These are phyloP conservation scores for Pelodytes ibericus DNA, from an alignment of 2,797 vertebrate species.

Conservation along the genomic window DNA sequence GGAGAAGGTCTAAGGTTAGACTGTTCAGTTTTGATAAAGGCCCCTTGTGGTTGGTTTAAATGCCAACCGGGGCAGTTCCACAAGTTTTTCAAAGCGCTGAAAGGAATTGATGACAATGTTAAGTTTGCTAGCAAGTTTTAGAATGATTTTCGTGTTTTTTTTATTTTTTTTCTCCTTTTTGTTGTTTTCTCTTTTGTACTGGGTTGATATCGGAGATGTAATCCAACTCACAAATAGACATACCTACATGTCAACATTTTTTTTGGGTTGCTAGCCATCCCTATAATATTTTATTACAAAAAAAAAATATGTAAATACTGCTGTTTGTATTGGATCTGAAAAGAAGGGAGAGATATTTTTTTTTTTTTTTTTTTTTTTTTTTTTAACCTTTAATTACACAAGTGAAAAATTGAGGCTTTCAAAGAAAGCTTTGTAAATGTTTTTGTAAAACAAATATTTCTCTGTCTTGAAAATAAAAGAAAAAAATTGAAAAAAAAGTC, in stretches of 20 bases:
- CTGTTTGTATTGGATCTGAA: conserved; percentile 35
- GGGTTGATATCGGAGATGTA: neutral
- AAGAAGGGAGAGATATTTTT: conserved; percentile 13
- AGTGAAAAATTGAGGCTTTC: conserved; percentile 30
- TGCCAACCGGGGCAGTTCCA: too few relatives aligned
- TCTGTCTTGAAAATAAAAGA: conserved; percentile 47
- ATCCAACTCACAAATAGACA: too few relatives aligned
- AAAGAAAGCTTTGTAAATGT: conserved; percentile 44
- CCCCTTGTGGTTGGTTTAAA: too few relatives aligned
- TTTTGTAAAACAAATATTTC: conserved; percentile 43
- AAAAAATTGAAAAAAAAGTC: too few relatives aligned
- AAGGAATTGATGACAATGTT: too few relatives aligned
- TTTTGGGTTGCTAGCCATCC: neutral
- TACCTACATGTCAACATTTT: neutral
- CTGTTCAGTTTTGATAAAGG: too few relatives aligned
- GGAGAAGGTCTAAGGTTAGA: too few relatives aligned
- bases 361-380: too few relatives aligned
- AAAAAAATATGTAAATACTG: neutral
- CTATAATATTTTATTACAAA: neutral
- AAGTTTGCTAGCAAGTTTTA: too few relatives aligned
- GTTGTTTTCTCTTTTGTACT: neutral
- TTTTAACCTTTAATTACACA: neutral
- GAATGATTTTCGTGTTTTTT: neutral
- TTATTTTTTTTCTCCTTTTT: neutral
- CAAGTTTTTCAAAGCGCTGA: too few relatives aligned